A percentile compares a stretch with the other conserved stretches of the same genome.
Evolutionary conservation across 2,113 vertebrate species (phyloP).

Genomic region (Taurulus bubalis): DNA sequence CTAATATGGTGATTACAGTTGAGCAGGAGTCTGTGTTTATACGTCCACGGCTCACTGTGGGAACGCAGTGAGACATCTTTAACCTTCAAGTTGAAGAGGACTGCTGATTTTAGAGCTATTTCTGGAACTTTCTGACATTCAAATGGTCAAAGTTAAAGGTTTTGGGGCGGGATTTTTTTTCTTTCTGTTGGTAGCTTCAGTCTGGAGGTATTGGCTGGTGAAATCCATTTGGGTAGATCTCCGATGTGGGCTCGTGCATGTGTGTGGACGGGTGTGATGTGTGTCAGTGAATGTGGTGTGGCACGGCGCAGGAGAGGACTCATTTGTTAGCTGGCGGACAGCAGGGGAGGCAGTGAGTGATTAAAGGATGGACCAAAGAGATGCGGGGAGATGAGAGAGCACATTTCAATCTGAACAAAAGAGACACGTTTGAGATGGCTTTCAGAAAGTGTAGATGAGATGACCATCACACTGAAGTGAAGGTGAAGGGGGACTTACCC

Average conservation of each 20-base stretch:
- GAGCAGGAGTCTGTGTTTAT: constrained; percentile 4
- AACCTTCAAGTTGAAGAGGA: constrained; percentile 56
- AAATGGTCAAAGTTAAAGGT: constrained; percentile 53
- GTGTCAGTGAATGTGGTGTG: constrained; percentile 12
- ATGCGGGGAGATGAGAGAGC: constrained; percentile 56
- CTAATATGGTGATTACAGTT: neutral
- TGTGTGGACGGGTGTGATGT: constrained; percentile 26
- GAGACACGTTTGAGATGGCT: constrained; percentile 35
- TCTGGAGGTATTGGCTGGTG: constrained; percentile 2
- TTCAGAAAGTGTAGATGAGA: constrained; percentile 15
- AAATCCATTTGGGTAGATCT: constrained; percentile 32
- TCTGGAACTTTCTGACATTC: constrained; percentile 59
- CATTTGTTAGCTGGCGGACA: constrained; percentile 58
- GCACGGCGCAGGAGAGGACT: constrained; percentile 36
- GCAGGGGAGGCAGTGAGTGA: constrained; percentile 66
- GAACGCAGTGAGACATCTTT: constrained; percentile 34
- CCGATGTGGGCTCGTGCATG: constrained; percentile 9
- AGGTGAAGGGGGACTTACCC: constrained; percentile 25
- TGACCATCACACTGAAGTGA: constrained; percentile 26
- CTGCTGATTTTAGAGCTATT: constrained; percentile 40
- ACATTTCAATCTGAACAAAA: constrained; percentile 58
- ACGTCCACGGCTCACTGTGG: neutral
- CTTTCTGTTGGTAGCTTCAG: neutral
- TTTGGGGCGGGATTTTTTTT: no score
- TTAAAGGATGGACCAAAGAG: constrained; percentile 58